Conservation (phyloP, 2,113 vertebrate genomes). For the Balaeniceps rex region DNA sequence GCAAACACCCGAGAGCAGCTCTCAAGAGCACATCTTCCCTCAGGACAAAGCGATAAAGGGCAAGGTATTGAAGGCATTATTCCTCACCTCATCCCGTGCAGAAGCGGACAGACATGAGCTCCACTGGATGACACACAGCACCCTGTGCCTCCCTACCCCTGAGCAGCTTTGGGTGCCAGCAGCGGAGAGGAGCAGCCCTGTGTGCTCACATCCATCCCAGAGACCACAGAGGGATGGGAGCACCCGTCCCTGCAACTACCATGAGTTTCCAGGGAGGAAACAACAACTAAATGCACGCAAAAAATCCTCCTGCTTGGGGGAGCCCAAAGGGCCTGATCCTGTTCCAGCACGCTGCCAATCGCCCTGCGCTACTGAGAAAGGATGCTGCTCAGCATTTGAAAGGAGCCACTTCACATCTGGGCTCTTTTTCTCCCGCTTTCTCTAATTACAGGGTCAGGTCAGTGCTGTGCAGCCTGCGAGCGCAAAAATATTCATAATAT, state of each 20-base stretch:
- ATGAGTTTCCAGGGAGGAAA: background rate
- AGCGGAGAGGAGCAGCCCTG: background rate
- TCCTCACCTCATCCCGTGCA: background rate
- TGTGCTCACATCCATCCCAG: background rate
- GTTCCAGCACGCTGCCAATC: background rate
- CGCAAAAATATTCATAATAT: background rate
- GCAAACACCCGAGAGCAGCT: background rate
- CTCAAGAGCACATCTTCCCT: background rate
- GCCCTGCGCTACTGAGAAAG: rapidly evolving
- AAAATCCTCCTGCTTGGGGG: background rate
- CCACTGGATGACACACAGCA: background rate
- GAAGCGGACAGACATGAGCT: background rate
- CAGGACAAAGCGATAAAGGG: background rate
- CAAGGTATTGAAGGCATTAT: background rate
- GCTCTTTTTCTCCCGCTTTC: background rate
- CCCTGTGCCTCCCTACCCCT: too few relatives aligned
- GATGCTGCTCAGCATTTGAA: background rate
- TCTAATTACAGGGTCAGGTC: background rate
- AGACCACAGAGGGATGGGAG: background rate
- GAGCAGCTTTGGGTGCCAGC: rapidly evolving
- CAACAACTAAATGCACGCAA: background rate
- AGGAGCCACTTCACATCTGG: background rate
- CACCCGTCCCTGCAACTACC: background rate
- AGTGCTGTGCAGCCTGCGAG: background rate
- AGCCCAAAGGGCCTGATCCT: background rate